Conservation (phyloP, 2,113 vertebrate genomes). For the Copsychus sechellarum region DNA sequence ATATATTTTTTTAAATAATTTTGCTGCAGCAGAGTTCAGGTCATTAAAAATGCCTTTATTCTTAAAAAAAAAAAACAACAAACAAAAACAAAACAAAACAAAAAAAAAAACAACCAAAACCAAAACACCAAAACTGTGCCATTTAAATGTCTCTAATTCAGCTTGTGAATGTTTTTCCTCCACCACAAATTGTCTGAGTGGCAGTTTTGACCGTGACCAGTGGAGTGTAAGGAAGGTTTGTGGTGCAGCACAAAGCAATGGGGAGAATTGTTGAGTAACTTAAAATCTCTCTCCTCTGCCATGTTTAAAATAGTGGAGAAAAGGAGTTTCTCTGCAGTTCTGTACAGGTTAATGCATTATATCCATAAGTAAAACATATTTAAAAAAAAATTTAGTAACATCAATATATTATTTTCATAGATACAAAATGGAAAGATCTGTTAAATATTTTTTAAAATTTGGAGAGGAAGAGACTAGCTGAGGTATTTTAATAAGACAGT, state of each 20-base stretch:
- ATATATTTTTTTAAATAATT: neutral
- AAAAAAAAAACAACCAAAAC: neutral
- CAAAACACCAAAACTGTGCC: neutral
- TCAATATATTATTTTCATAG: neutral
- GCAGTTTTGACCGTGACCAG: neutral
- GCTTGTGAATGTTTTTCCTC: neutral
- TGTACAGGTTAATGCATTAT: neutral
- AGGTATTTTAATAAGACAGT: neutral
- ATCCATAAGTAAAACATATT: neutral
- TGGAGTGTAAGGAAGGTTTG: neutral
- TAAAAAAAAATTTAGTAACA: neutral
- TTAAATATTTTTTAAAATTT: neutral
- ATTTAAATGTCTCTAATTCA: neutral
- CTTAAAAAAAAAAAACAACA: neutral
- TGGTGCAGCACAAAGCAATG: neutral
- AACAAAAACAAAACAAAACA: neutral
- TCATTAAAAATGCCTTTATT: neutral
- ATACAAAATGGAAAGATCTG: neutral
- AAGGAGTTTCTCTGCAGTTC: neutral
- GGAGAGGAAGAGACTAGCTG: rapidly evolving
- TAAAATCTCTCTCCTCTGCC: neutral
- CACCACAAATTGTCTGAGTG: neutral
- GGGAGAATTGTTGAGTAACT: neutral
- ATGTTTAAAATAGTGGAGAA: neutral
- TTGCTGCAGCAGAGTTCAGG: neutral